Base-by-base conservation (phyloP, 2,888 invertebrate genomes). In the Cephus runcator region DNA sequence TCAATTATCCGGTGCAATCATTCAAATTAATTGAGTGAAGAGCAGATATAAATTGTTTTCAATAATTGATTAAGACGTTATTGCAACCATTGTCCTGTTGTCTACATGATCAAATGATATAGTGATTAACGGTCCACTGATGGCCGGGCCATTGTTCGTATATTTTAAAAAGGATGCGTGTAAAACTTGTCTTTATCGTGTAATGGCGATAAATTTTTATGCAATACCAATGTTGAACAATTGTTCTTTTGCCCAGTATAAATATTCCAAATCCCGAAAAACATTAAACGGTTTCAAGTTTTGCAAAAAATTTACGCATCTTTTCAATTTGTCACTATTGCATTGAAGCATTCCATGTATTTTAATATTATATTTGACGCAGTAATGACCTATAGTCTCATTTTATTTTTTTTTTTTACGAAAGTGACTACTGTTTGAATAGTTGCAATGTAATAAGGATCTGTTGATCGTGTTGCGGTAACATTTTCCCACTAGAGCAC, bases 321-420 rank as follows among this genome's bases (percentile, higher is more conserved):
- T 71, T 71, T 15, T 36, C 34, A 74, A 30, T 23, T 15, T 30
- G 34, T 34, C 34, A 69, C 75, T 77, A 75, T 77, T 69, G 69
- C 74, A 75, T 77, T 69, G 75, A 77, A 33, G 56, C 34, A 77
- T 77, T 77, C 40, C 35, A 74, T 77, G 15, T 15, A 77, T 69
- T 69, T 30, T 33, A 56, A 33, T 40, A 73, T 34, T 76, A 73
- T 31, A 33, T 56, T 76, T 73, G 56, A 71, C 73, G 33, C 56
- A 73, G 34, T 56, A n/a, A 36, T 73, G 15, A 56, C 23, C 40
- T n/a, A 33, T 30, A 30, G 69, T 35, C 12, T 56, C 15, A 73
- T 73, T 34, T 33, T 6, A 4, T 33, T 71, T 15, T 15, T 36
- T n/a, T 36, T 40, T 56, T 56, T 23, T 56, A 56, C 56, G 23